phyloP scores from a whole-genome alignment of 2,113 vertebrate species.

The Acanthochromis polyacanthus region DNA sequence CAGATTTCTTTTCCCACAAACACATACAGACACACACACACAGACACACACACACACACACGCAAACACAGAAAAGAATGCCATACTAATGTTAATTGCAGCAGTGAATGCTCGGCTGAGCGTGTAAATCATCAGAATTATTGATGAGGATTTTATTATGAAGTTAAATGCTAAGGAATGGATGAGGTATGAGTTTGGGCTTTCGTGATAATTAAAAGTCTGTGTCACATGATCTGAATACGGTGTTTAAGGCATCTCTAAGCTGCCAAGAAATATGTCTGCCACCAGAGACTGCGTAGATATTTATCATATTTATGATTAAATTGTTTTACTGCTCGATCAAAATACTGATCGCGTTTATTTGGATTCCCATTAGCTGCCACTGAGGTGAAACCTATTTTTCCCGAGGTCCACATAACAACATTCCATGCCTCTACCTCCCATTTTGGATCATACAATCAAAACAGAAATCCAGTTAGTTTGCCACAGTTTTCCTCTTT shows the following conservation, averaged over 20 bases:
- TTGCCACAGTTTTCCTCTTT: background rate
- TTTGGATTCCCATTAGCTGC: slow-evolving; percentile 47
- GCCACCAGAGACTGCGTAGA: slow-evolving; percentile 11
- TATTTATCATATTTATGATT: slow-evolving; percentile 30
- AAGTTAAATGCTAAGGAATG: slow-evolving; percentile 68
- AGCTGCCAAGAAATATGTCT: slow-evolving; percentile 35
- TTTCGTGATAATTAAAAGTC: slow-evolving; percentile 62
- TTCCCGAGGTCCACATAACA: slow-evolving; percentile 16
- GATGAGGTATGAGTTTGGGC: slow-evolving; percentile 55
- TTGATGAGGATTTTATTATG: slow-evolving; percentile 73
- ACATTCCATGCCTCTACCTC: background rate
- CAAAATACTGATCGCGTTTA: slow-evolving; percentile 40
- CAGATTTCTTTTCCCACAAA: slow-evolving; percentile 21
- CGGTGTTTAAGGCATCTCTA: slow-evolving; percentile 25
- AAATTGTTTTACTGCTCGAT: slow-evolving; percentile 32
- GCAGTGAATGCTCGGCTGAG: slow-evolving; percentile 66
- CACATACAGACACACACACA: slow-evolving; percentile 28
- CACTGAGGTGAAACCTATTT: slow-evolving; percentile 12
- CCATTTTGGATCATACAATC: slow-evolving; percentile 14
- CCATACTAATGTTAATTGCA: slow-evolving; percentile 67
- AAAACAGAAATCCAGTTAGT: slow-evolving; percentile 18
- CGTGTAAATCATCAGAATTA: slow-evolving; percentile 71
- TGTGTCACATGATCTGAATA: slow-evolving; percentile 47
- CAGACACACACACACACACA: slow-evolving; percentile 10
- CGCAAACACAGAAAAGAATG: background rate